Evolutionary conservation across 2,888 invertebrate genomes (phyloP), one percentile per base, ranked within the genome.

Genomic region (Papilio gigon): DNA sequence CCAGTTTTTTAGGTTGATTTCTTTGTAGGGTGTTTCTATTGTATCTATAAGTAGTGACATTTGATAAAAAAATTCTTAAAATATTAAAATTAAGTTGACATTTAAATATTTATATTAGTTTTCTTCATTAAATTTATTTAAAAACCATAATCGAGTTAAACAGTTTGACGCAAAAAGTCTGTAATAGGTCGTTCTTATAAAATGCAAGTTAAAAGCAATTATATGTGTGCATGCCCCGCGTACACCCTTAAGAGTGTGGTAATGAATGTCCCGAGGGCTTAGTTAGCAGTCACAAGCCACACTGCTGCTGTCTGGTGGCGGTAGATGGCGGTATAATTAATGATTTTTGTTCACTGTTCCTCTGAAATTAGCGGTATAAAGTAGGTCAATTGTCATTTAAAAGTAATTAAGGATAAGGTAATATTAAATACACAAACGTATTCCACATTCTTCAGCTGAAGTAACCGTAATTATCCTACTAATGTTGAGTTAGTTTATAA

Each of bases 331-430:
- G 84, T 82, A 84, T 89, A 89, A 89, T 89, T 89, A 88, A 89
- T 90, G 87, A 87, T 88, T 88, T 88, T 88, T 85, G 86, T 84
- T 81, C 82, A 81, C 83, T 80, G 77, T 79, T 77, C 74, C 78
- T 78, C 75, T 75, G 74, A 64, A 63, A 68, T 68, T 59, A 42
- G 77, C 75, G 73, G 74, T 74, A 75, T 76, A 74, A 82, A 84
- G 76, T 79, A 79, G 81, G 80, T 74, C 78, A 77, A 25, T 64
- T 30, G 50, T 53, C 53, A 35, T 56, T 40, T 53, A 53, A 22
- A 37, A 37, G 40, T 59, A 59, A 37, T 64, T 20, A 63, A 56
- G 65, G 65, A 71, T 70, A 70, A 3, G 9, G 9, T 30, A n/a
- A n/a, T 50, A 3, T 30, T 27, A 27, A 8, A 22, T 30, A 30